Percentiles rank a stretch among this genome's conserved stretches.
Evolutionary conservation across 2,888 invertebrate genomes (phyloP).

Genomic region (Emmelina monodactyla): DNA sequence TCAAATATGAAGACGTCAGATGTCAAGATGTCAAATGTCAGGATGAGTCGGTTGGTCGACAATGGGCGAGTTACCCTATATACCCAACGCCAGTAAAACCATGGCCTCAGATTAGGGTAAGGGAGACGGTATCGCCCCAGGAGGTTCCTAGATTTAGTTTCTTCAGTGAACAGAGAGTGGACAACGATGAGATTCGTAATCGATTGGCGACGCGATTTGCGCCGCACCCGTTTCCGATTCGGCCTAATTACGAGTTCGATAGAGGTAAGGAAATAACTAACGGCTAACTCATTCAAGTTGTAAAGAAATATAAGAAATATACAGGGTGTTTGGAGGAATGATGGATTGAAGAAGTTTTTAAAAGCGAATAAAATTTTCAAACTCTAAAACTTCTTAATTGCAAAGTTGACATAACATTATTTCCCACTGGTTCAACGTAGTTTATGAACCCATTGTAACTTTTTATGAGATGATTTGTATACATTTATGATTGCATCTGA

Average conservation of each 20-base stretch:
- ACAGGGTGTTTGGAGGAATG: too few species aligned
- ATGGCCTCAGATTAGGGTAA: slow-evolving; percentile 35
- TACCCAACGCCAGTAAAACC: slow-evolving; percentile 45
- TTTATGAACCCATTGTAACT: too few species aligned
- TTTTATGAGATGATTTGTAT: too few species aligned
- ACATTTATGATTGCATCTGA: too few species aligned
- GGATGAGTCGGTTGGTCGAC: slow-evolving; percentile 22
- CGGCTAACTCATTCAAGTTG: too few species aligned
- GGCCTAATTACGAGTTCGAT: slow-evolving; percentile 45
- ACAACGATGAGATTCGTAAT: slow-evolving; percentile 36
- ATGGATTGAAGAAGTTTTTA: too few species aligned
- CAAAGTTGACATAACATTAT: too few species aligned
- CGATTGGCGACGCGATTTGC: slow-evolving; percentile 35
- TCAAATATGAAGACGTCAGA: slow-evolving; percentile 6
- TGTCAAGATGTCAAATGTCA: slow-evolving; percentile 5
- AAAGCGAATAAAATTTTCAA: too few species aligned
- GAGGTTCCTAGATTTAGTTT: slow-evolving; percentile 32
- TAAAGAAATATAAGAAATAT: too few species aligned
- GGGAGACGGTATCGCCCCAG: slow-evolving; percentile 24
- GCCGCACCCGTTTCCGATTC: slow-evolving; percentile 32
- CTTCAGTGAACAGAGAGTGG: slow-evolving; percentile 42
- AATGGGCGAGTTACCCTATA: too few species aligned
- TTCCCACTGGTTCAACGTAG: too few species aligned
- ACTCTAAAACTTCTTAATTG: too few species aligned
- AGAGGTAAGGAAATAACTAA: slow-evolving; percentile 33